These are phyloP conservation scores for Herpetotheres cachinnans DNA, from an alignment of 2,113 vertebrate genomes.

Conservation along the genomic window DNA sequence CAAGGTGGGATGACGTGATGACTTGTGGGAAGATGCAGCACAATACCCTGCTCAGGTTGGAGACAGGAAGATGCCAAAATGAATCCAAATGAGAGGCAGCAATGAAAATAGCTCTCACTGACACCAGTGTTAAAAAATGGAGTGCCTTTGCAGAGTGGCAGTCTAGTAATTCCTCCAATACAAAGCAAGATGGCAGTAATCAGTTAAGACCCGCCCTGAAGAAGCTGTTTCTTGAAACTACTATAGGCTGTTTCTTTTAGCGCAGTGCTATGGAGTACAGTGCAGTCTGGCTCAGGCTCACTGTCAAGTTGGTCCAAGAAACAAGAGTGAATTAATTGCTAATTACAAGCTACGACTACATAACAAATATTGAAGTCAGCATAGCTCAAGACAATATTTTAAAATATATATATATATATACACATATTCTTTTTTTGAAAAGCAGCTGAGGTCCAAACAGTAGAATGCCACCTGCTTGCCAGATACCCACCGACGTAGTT, in stretches of 20 bases:
- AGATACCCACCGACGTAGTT: conserved; percentile 89
- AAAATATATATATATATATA: fast-evolving
- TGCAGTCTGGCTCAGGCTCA: neutral
- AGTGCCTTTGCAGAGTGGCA: neutral
- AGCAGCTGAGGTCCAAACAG: neutral
- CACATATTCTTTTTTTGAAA: too few relatives aligned
- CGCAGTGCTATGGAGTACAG: neutral
- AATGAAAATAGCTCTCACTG: neutral
- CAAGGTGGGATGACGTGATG: neutral
- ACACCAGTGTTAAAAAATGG: neutral
- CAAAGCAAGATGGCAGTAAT: neutral
- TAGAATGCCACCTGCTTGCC: neutral
- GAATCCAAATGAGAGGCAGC: neutral
- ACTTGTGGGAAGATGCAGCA: neutral
- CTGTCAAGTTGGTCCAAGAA: neutral
- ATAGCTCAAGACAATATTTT: neutral
- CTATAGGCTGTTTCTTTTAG: neutral
- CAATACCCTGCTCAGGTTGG: neutral
- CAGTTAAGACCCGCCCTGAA: neutral
- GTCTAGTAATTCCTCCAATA: neutral
- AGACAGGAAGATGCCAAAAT: neutral
- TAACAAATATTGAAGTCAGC: neutral
- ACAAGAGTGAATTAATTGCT: neutral
- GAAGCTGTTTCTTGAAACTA: neutral
- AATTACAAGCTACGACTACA: neutral